Evolutionary conservation across 1,140 invertebrate genomes (phyloP), one percentile per base, ranked within the genome.

Genomic region (Pygmarrhopalites habei): DNA sequence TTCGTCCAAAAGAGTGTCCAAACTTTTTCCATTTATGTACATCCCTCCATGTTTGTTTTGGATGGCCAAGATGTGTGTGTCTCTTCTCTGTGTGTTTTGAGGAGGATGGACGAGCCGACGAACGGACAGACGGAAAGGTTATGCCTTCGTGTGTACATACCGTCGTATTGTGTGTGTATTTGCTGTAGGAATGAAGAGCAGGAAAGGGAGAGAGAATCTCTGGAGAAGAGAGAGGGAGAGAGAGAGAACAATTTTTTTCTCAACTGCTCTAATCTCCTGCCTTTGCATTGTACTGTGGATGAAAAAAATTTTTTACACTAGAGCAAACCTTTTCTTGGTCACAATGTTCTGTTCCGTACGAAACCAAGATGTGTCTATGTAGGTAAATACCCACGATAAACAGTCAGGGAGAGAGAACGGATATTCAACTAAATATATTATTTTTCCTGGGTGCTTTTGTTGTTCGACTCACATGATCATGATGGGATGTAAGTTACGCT

Each of bases 291-390:
- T 56, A 39, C 30, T 21, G 53, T n/a, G 35, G 53, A 56, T 56
- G 53, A 56, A 56, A 56, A 56, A 56, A 56, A 39, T 30, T 56
- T 56, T 56, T 56, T 39, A 56, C 53, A 56, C 29, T 56, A 56
- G 30, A 56, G 7, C 30, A 56, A 56, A 56, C 30, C 53, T 56
- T 56, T 56, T 56, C 53, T 56, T 41, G 30, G 53, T 29, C 49
- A 26, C 49, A 52, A 52, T 52, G 49, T 26, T 26, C 14, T 52
- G 14, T 52, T 28, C 14, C 14, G 25, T 26, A 26, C 5, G 49
- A 52, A 25, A 52, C 14, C 14, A 25, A 52, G 49, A 26, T 52
- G 14, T 26, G 23, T 52, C 7, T 52, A 29, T 25, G 25, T 52
- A 29, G 23, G 49, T 52, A 29, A 26, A 52, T 26, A 52, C 14